phyloP scores from a whole-genome alignment of 1,140 invertebrate species.

The Drosophila hydei region DNA sequence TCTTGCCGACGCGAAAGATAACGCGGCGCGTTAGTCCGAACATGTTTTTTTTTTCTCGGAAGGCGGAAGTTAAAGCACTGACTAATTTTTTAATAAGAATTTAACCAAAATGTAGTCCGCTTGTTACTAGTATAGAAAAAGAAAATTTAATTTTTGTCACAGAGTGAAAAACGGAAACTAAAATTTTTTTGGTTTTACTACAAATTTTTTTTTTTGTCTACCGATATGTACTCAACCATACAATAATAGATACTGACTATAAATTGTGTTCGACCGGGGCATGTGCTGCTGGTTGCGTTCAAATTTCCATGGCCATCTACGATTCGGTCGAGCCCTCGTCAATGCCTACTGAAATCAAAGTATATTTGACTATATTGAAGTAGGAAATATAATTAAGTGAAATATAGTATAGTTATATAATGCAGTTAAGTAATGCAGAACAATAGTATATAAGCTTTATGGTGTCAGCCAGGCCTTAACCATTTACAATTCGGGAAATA shows the following conservation, averaged over 20 bases:
- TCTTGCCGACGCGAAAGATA: slow-evolving; percentile 21
- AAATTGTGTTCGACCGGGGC: rapidly evolving
- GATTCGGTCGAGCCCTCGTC: too few species aligned
- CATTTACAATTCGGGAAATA: too few species aligned
- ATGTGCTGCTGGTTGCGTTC: not conserved
- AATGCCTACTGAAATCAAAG: not conserved
- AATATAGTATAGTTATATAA: too few species aligned
- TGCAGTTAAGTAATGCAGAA: too few species aligned
- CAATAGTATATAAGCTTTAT: too few species aligned
- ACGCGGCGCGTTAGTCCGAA: slow-evolving; percentile 57
- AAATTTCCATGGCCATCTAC: slow-evolving; percentile 34
- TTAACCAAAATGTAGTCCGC: too few species aligned
- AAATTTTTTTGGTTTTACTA: slow-evolving; percentile 40
- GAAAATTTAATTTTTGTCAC: not conserved
- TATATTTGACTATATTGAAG: too few species aligned
- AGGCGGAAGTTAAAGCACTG: not conserved
- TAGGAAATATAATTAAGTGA: too few species aligned
- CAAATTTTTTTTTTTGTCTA: slow-evolving; percentile 34
- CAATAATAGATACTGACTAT: slow-evolving; percentile 41
- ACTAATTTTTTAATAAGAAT: not conserved
- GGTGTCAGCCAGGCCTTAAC: too few species aligned
- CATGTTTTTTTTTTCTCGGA: slow-evolving; percentile 27
- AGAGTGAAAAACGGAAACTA: slow-evolving; percentile 8
- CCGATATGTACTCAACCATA: slow-evolving; percentile 54
- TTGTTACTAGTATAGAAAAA: too few species aligned